Percentiles rank a stretch among this genome's conserved stretches.
Evolutionary conservation across 2,888 invertebrate genomes (phyloP).

Genomic region (Lathronympha strigana): DNA sequence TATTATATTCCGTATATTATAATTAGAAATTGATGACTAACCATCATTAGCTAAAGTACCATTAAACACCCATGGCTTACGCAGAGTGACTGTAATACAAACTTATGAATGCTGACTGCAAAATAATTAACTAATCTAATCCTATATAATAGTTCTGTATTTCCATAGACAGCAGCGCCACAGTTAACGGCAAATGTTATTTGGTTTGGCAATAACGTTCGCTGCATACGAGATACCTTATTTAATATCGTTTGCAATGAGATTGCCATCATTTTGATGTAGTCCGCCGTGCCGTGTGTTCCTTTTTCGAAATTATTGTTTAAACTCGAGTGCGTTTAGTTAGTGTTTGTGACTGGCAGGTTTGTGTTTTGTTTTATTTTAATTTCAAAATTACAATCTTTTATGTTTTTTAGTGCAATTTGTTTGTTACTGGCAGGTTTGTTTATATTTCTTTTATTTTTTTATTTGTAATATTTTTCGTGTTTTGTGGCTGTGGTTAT

Average conservation of each 20-base stretch:
- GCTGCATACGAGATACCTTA: constrained; percentile 23
- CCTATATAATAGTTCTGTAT: not conserved
- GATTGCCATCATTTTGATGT: constrained; percentile 17
- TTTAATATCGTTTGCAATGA: constrained; percentile 10
- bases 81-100: constrained; percentile 9
- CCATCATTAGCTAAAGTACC: constrained; percentile 9
- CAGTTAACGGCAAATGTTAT: not conserved
- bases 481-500: no score
- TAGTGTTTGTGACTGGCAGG: constrained; percentile 12
- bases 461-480: no score
- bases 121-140: not conserved
- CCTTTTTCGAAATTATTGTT: constrained; percentile 5
- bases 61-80: not conserved
- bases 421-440: not conserved
- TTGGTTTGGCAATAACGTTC: constrained; percentile 9
- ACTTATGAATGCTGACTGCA: not conserved
- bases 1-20: no score
- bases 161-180: not conserved
- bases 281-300: constrained; percentile 2
- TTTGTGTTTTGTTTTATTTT: not conserved
- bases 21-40: no score
- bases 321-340: constrained; percentile 1
- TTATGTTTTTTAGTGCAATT: not conserved
- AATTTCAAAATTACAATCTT: not conserved
- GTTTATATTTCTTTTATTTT: no score